Base-by-base conservation (phyloP, 2,113 vertebrate species). In the Engystomops pustulosus region DNA sequence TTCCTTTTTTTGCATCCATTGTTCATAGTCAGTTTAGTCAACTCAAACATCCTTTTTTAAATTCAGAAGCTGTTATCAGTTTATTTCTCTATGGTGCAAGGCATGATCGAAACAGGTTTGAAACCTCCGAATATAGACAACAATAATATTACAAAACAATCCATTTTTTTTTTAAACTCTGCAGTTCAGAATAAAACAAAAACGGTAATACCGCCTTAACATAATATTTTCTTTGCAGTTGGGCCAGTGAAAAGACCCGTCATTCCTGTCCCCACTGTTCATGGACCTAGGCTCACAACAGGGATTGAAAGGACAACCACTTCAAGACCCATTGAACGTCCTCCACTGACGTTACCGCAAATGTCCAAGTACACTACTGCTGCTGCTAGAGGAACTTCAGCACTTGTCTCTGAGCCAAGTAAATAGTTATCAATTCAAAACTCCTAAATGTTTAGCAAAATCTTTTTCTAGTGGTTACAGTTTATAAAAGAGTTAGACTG, bases 381-480 rank as follows among this genome's bases (percentile, higher is more conserved):
- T 44, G 72, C 30, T 23, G 47, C 78, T 0, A 5, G 1, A 0
- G n/a, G 0, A 1, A n/a, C 67, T 0, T 1, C 7, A 1, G 70
- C 81, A 4, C 0, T 86, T 38, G 45, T 10, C 11, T 68, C 86
- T 45, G 86, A 9, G 15, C 88, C 88, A 1, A 62, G 91, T 92
- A 85, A 88, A 89, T 87, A n/a, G 4, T 32, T 23, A 9, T 69
- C 4, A 32, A 65, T 67, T 32, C 0, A 1, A 30, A 30, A 62
- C 6, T 30, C 9, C n/a, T n/a, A 60, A 60, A 25, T 55, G 49
- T 53, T 53, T 58, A 10, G n/a, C n/a, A 25, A 27, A 10, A 11
- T 27, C 12, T 12, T 8, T 30, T 55, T 55, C 53, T 60, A 60
- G 23, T 62, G 4, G 0, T 12, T 23, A 3, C 1, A 27, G 23